Percentiles rank a stretch among this genome's conserved stretches.
Evolutionary conservation across 37 sponge, comb jelly and placozoan genomes (phyloP).

Genomic region (Aphrocallistes beatrix): DNA sequence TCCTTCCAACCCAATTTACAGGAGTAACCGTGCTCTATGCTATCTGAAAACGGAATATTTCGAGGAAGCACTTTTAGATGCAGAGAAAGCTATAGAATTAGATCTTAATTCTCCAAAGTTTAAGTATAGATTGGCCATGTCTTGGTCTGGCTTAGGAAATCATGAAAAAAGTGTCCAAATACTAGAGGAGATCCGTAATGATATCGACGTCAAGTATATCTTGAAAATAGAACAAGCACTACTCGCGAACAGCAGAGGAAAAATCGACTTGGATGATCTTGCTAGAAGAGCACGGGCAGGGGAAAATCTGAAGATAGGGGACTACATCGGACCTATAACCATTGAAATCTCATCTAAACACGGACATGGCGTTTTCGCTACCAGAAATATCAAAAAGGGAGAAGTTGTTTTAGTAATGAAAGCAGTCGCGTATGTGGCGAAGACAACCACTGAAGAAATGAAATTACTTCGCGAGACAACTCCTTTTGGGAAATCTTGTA

Average conservation of each 20-base stretch:
- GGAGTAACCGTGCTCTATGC: slow-evolving; percentile 77
- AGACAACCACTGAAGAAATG: background rate
- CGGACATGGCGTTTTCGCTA: background rate
- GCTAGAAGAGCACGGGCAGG: background rate
- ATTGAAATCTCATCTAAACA: background rate
- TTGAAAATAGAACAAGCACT: background rate
- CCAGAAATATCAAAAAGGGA: background rate
- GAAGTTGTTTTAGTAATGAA: background rate
- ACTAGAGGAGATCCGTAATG: slow-evolving; percentile 29
- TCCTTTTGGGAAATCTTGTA: background rate
- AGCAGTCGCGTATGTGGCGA: background rate
- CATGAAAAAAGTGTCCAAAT: slow-evolving; percentile 41
- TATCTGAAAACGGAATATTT: slow-evolving; percentile 46
- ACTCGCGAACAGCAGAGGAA: background rate
- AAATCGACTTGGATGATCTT: background rate
- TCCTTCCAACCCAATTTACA: slow-evolving; percentile 23
- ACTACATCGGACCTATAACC: background rate
- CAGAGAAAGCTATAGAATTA: slow-evolving; percentile 31
- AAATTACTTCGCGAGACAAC: background rate
- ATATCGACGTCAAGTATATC: background rate
- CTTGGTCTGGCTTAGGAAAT: slow-evolving; percentile 47
- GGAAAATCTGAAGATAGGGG: background rate
- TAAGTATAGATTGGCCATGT: slow-evolving; percentile 57
- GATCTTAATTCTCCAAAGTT: slow-evolving; percentile 51
- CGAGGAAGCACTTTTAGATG: slow-evolving; percentile 42